phyloP scores from a whole-genome alignment of 2,888 invertebrate genomes.

The Nymphalis c-album region DNA sequence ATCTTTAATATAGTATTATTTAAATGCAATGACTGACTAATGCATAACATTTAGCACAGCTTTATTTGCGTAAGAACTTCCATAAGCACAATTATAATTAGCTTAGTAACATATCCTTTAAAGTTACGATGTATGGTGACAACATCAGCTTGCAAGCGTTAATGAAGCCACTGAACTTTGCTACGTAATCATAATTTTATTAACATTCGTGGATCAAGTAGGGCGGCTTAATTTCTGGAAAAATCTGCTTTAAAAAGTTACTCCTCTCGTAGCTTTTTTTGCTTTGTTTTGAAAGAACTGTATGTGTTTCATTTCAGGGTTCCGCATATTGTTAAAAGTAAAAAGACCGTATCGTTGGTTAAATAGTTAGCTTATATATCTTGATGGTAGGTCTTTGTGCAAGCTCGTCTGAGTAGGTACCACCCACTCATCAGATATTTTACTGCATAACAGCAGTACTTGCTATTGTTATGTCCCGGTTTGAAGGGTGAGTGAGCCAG shows the following conservation, averaged over 20 bases:
- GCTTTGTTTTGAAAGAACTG: not conserved
- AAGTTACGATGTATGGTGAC: not conserved
- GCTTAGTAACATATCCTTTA: not conserved
- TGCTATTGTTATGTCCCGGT: too few species aligned
- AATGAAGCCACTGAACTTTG: slow-evolving; percentile 34
- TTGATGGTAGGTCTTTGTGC: too few species aligned
- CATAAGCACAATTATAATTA: too few species aligned
- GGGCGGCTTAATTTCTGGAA: slow-evolving; percentile 8
- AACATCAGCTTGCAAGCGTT: slow-evolving; percentile 17
- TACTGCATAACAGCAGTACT: too few species aligned
- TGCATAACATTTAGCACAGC: too few species aligned
- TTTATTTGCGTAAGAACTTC: too few species aligned
- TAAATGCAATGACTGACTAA: too few species aligned
- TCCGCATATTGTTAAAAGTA: not conserved
- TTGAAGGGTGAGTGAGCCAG: too few species aligned
- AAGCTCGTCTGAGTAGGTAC: too few species aligned
- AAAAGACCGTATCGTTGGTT: not conserved
- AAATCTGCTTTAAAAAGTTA: slow-evolving; percentile 5
- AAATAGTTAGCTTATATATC: too few species aligned
- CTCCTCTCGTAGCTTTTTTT: not conserved
- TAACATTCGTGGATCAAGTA: slow-evolving; percentile 25
- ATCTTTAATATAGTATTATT: too few species aligned
- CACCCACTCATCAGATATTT: too few species aligned
- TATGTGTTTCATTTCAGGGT: not conserved
- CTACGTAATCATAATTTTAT: slow-evolving; percentile 29